These are phyloP conservation scores for Australoheros facetus DNA, from an alignment of 2,797 vertebrate species.

Conservation along the genomic window DNA sequence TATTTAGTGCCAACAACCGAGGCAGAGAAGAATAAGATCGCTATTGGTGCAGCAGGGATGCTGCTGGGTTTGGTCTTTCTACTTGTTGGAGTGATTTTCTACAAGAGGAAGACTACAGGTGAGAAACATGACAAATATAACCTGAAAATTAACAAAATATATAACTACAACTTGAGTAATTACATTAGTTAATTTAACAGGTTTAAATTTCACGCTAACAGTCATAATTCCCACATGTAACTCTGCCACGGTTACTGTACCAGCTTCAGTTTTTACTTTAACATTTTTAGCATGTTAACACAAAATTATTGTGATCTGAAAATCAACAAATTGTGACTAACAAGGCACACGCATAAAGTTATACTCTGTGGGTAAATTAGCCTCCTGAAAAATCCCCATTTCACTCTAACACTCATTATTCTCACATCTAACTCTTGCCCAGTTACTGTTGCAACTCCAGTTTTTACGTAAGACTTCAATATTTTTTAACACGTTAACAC, in stretches of 20 bases:
- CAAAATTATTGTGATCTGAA: background rate
- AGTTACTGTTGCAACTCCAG: background rate
- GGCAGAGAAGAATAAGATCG: conserved; percentile 45
- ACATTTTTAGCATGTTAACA: background rate
- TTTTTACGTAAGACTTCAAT: background rate
- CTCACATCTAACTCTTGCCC: background rate
- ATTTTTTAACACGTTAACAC: background rate
- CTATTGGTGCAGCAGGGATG: conserved; percentile 54
- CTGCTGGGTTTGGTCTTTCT: conserved; percentile 59
- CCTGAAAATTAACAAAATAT: background rate
- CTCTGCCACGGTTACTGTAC: background rate
- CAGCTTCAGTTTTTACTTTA: background rate
- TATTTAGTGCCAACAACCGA: conserved; percentile 43
- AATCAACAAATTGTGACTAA: background rate
- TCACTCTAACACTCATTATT: background rate
- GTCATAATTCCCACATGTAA: background rate
- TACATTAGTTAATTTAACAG: background rate
- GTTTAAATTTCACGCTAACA: background rate
- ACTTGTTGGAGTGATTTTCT: conserved; percentile 51
- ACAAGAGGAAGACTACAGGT: conserved; percentile 51
- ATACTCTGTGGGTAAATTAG: background rate
- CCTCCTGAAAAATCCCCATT: background rate
- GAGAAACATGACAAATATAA: background rate
- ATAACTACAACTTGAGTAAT: background rate
- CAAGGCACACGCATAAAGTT: too few species aligned